phyloP scores from a whole-genome alignment of 2,888 invertebrate species.

The Epicampocera succincta region DNA sequence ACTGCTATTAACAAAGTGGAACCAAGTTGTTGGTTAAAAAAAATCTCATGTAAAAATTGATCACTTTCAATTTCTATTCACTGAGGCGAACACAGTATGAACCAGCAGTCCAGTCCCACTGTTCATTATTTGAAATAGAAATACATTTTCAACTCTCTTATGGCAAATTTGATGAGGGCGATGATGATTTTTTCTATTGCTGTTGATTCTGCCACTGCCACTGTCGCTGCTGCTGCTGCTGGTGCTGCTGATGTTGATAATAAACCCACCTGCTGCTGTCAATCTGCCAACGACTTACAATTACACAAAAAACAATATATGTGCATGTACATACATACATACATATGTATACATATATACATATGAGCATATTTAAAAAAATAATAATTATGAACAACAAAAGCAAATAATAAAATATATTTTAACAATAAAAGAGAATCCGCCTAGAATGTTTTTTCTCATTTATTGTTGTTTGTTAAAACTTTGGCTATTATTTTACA shows the following conservation, averaged over 20 bases:
- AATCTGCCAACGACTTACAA: slow-evolving; percentile 58
- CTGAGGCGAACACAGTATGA: no score
- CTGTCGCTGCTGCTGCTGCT: not conserved
- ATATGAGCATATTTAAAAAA: slow-evolving; percentile 10
- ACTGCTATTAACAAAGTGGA: not conserved
- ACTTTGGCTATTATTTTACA: slow-evolving; percentile 25
- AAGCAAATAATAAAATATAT: slow-evolving; percentile 24
- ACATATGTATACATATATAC: no score
- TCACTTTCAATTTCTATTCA: not conserved
- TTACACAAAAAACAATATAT: slow-evolving; percentile 7
- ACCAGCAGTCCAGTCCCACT: not conserved
- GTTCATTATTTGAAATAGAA: not conserved
- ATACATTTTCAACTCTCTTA: slow-evolving; percentile 30
- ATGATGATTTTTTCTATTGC: slow-evolving; percentile 32
- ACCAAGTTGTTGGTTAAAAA: no score
- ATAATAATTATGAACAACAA: slow-evolving; percentile 28
- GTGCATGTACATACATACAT: not conserved
- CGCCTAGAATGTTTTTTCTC: slow-evolving; percentile 28
- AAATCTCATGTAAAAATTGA: no score
- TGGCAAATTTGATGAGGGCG: slow-evolving; percentile 32
- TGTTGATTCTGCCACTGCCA: not conserved
- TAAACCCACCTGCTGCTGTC: slow-evolving; percentile 66
- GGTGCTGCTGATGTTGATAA: slow-evolving; percentile 17
- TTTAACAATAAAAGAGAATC: slow-evolving; percentile 36
- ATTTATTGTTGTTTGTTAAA: slow-evolving; percentile 24